phyloP scores from a whole-genome alignment of 64 coral and sea anemone genomes.

The Catalaphyllia jardinei region DNA sequence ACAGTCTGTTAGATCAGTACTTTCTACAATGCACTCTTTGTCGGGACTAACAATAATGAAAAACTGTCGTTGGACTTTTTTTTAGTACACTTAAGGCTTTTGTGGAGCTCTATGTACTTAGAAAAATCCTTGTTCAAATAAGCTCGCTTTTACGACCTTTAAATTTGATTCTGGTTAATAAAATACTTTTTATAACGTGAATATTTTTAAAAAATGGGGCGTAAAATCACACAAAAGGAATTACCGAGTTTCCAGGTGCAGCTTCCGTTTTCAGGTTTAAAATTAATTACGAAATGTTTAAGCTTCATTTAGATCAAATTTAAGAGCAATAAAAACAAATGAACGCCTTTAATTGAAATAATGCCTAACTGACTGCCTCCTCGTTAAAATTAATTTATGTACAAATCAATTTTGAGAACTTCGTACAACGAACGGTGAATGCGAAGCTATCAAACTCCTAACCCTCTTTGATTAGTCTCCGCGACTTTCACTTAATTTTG shows the following conservation, averaged over 20 bases:
- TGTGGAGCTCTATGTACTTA: background rate
- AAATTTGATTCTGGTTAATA: background rate
- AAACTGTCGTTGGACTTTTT: background rate
- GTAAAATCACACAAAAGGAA: too few species aligned
- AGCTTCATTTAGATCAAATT: background rate
- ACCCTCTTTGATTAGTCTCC: background rate
- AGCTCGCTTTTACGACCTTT: background rate
- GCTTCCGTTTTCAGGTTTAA: too few species aligned
- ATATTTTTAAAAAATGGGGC: too few species aligned
- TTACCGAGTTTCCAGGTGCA: too few species aligned
- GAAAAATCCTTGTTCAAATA: conserved; percentile 8
- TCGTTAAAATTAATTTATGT: background rate
- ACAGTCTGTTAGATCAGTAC: background rate
- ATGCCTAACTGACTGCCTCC: background rate
- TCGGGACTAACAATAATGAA: background rate
- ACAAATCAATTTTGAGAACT: too few species aligned
- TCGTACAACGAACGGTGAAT: background rate
- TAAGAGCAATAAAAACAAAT: background rate
- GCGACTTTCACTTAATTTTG: background rate
- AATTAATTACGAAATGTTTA: too few species aligned
- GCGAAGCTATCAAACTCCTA: background rate
- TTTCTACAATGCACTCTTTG: background rate
- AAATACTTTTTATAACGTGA: background rate
- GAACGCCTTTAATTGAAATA: background rate
- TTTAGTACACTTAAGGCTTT: background rate